A percentile compares a stretch with the other conserved stretches of the same genome.
Conservation (phyloP, 2,113 vertebrate genomes). For the Stigmatopora nigra region DNA sequence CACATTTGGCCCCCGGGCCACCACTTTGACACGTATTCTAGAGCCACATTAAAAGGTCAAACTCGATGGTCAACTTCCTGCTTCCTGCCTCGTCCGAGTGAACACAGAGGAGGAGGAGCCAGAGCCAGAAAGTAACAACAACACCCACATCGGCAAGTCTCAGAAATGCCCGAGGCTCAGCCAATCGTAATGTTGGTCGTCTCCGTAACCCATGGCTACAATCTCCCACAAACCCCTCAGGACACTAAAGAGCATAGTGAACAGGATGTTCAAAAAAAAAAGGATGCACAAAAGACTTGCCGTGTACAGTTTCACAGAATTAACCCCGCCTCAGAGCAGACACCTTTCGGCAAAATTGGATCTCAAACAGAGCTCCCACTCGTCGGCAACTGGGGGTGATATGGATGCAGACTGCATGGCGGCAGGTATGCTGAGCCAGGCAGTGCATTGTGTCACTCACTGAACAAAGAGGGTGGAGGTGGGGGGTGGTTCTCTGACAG, state of each 20-base stretch:
- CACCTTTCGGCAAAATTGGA: slow-evolving; percentile 29
- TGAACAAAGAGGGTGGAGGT: slow-evolving; percentile 15
- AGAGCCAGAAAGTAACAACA: slow-evolving; percentile 6
- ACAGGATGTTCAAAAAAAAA: slow-evolving; percentile 22
- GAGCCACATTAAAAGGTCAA: slow-evolving; percentile 9
- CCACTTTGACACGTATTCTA: no score
- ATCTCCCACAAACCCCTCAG: slow-evolving; percentile 36
- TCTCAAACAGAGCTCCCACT: slow-evolving; percentile 5
- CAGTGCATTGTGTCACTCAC: slow-evolving; percentile 13
- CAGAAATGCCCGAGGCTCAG: slow-evolving; percentile 22
- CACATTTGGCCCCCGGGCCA: no score
- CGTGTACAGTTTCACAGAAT: slow-evolving; percentile 8
- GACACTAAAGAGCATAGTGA: slow-evolving; percentile 22
- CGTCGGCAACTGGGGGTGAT: not conserved
- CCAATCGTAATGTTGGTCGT: slow-evolving; percentile 46
- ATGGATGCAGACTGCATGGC: slow-evolving; percentile 19
- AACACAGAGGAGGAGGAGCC: slow-evolving; percentile 3
- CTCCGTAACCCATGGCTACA: slow-evolving; percentile 46
- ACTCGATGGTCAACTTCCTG: slow-evolving; percentile 18
- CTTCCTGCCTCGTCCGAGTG: not conserved
- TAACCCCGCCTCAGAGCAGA: not conserved
- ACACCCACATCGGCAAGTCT: slow-evolving; percentile 21
- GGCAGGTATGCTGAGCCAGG: slow-evolving; percentile 24
- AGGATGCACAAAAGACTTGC: slow-evolving; percentile 17
- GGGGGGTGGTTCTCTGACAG: slow-evolving; percentile 6